A percentile compares a stretch with the other conserved stretches of the same genome.
phyloP scores from a whole-genome alignment of 2,888 invertebrate genomes.

The Diarsia dahlii region DNA sequence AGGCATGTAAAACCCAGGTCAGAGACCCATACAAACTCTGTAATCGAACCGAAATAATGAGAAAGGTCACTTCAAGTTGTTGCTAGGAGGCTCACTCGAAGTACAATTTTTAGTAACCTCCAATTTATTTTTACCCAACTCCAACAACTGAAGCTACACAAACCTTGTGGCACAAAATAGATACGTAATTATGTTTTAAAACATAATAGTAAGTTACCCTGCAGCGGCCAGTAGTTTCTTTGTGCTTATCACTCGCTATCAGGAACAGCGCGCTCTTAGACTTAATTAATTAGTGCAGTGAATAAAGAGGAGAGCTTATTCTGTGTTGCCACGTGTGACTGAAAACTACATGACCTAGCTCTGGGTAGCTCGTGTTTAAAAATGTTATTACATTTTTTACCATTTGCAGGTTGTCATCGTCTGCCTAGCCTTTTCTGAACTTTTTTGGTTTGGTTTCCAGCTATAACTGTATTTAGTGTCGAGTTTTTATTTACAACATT shows the following conservation, averaged over 20 bases:
- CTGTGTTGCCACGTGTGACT: slow-evolving; percentile 12
- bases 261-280: slow-evolving; percentile 48
- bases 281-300: slow-evolving; percentile 65
- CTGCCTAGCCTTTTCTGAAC: not conserved
- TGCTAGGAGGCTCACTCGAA: too few relatives aligned
- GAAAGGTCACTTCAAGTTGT: not conserved
- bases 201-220: slow-evolving; percentile 3
- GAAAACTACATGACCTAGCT: not conserved
- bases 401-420: not conserved
- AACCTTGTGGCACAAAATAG: not conserved
- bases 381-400: not conserved
- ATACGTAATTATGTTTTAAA: slow-evolving; percentile 16
- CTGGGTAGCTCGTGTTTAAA: not conserved
- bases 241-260: slow-evolving; percentile 61
- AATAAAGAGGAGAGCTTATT: slow-evolving; percentile 4
- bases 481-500: too few relatives aligned
- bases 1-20: too few relatives aligned
- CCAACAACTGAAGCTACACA: not conserved
- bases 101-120: not conserved
- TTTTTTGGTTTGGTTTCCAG: not conserved
- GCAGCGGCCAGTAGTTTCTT: slow-evolving; percentile 59
- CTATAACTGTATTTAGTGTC: too few relatives aligned
- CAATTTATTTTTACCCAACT: not conserved
- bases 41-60: not conserved
- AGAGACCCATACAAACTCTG: too few relatives aligned